These are phyloP conservation scores for Chlorospingus flavigularis DNA, from an alignment of 2,797 vertebrate species.

Conservation along the genomic window DNA sequence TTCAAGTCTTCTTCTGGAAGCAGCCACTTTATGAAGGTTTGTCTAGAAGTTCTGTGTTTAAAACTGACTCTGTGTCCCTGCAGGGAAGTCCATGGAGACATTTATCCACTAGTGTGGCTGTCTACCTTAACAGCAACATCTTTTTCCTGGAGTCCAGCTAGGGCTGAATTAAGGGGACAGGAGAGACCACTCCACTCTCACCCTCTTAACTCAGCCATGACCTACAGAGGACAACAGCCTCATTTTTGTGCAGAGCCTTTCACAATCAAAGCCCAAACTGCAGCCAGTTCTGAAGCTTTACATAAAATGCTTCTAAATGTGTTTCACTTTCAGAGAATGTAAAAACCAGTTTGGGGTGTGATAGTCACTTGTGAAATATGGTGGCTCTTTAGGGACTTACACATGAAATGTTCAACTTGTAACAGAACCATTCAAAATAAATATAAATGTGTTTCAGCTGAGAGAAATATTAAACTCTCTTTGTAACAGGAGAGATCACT, in stretches of 20 bases:
- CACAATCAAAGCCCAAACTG: not conserved
- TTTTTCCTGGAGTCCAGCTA: not conserved
- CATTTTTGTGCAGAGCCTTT: not conserved
- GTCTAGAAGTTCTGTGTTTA: not conserved
- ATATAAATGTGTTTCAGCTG: not conserved
- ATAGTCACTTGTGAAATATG: not conserved
- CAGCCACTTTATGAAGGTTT: not conserved
- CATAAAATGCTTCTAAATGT: not conserved
- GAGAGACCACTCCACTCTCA: not conserved
- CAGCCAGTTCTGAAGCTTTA: not conserved
- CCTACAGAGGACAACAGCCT: not conserved
- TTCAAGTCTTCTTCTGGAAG: not conserved
- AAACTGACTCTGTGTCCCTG: not conserved
- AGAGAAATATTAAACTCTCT: not conserved
- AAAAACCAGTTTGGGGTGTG: not conserved
- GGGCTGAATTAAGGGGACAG: not conserved
- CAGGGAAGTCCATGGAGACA: not conserved
- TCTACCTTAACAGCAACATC: not conserved
- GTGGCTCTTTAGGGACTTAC: not conserved
- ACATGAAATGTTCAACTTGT: not conserved
- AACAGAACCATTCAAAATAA: not conserved
- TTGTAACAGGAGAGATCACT: not conserved
- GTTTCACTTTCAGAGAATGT: not conserved
- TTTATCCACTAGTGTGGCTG: not conserved
- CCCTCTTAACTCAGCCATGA: not conserved